Percentiles rank a stretch among this genome's conserved stretches.
phyloP scores from a whole-genome alignment of 1,140 invertebrate genomes.

The Pantala flavescens region DNA sequence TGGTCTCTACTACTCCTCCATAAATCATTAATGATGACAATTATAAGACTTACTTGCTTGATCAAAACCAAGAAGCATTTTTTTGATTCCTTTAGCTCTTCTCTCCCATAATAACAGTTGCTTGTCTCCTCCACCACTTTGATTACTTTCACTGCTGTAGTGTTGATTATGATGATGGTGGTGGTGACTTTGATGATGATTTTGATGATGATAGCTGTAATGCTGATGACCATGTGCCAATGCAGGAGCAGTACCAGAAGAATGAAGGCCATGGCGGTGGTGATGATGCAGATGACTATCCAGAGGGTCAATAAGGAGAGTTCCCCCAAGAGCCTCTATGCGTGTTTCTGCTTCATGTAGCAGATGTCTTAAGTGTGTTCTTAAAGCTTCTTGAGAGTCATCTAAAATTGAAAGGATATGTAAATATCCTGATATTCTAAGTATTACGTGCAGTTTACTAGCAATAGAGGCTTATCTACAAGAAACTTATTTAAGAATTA shows the following conservation, averaged over 20 bases:
- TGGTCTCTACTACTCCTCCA: too few species aligned
- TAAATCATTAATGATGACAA: not conserved
- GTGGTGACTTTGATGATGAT: constrained; percentile 32
- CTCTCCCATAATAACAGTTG: constrained; percentile 80
- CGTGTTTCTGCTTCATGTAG: constrained; percentile 34
- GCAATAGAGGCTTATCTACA: too few species aligned
- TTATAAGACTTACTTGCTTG: constrained; percentile 48
- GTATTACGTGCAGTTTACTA: too few species aligned
- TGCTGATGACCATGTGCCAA: constrained; percentile 5
- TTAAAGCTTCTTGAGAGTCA: constrained; percentile 22
- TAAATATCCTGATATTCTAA: too few species aligned
- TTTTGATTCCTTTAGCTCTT: constrained; percentile 65
- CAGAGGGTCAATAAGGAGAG: not conserved
- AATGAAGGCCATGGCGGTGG: not conserved
- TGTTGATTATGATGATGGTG: constrained; percentile 42
- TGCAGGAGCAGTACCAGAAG: not conserved
- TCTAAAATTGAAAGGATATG: constrained; percentile 15
- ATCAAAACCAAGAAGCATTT: constrained; percentile 56
- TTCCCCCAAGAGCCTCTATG: constrained; percentile 21
- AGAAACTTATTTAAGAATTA: too few species aligned
- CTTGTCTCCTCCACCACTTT: constrained; percentile 60
- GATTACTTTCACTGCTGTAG: constrained; percentile 47
- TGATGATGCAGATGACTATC: not conserved
- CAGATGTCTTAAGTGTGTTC: constrained; percentile 28
- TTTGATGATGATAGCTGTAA: constrained; percentile 13